phyloP scores from a whole-genome alignment of 2,797 vertebrate genomes.

The Chaunax sp. region DNA sequence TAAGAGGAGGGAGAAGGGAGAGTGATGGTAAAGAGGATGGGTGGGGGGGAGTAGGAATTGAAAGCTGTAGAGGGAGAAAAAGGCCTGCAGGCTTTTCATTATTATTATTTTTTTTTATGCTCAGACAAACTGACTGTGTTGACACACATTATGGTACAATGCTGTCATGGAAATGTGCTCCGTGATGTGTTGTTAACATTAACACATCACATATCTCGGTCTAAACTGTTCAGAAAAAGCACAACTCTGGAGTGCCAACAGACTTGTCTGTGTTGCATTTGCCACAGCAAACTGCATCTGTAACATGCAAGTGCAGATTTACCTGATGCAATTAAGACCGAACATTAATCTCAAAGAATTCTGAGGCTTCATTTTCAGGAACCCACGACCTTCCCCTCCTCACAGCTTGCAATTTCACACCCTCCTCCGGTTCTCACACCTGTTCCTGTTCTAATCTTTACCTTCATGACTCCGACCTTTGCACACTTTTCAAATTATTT shows the following conservation, averaged over 20 bases:
- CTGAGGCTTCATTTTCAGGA: neutral
- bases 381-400: neutral
- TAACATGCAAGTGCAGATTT: too few relatives aligned
- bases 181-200: constrained; percentile 69
- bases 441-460: neutral
- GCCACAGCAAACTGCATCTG: constrained; percentile 18
- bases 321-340: constrained; percentile 7
- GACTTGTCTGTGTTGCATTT: constrained; percentile 25
- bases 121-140: constrained; percentile 69
- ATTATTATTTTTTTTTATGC: constrained; percentile 13
- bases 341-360: neutral
- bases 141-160: constrained; percentile 72
- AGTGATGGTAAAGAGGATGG: constrained; percentile 66
- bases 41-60: constrained; percentile 62
- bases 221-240: constrained; percentile 51
- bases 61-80: constrained; percentile 69
- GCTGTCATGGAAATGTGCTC: constrained; percentile 67
- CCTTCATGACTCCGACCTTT: constrained; percentile 13
- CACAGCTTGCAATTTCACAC: neutral
- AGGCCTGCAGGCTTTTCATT: constrained; percentile 61
- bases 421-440: constrained; percentile 1
- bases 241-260: constrained; percentile 19
- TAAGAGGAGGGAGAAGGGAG: constrained; percentile 57
- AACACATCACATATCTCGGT: constrained; percentile 55
- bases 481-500: neutral